A percentile compares a stretch with the other conserved stretches of the same genome.
These are phyloP conservation scores for Porites rus DNA, from an alignment of 92 coral and sea anemone species.

Conservation along the genomic window DNA sequence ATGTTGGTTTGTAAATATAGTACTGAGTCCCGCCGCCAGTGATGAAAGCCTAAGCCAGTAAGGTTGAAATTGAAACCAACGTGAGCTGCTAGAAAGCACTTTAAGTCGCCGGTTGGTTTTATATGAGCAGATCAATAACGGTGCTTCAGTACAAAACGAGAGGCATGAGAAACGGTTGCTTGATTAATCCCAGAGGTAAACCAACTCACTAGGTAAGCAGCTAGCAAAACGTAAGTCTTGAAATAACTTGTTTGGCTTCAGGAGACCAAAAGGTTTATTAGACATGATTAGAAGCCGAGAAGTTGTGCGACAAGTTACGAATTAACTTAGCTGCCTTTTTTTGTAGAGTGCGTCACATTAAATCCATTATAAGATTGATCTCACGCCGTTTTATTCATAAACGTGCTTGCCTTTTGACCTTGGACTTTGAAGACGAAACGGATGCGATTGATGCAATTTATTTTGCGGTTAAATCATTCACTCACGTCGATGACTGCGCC, in stretches of 20 bases:
- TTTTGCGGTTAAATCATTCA: neutral
- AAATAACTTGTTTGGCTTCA: neutral
- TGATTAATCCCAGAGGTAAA: neutral
- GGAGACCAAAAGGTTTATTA: neutral
- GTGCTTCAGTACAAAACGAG: neutral
- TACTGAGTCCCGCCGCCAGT: neutral
- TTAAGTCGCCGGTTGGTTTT: slow-evolving; percentile 14
- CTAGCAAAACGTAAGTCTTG: no score
- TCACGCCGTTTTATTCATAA: neutral
- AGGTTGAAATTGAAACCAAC: neutral
- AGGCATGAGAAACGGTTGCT: neutral
- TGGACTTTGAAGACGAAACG: neutral
- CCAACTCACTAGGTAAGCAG: neutral
- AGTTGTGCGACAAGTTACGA: no score
- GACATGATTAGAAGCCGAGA: neutral
- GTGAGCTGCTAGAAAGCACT: neutral
- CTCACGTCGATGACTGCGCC: neutral
- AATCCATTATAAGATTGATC: neutral
- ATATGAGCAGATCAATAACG: no score
- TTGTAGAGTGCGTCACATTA: no score
- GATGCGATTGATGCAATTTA: neutral
- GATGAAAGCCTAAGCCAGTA: neutral
- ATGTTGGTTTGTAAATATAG: slow-evolving; percentile 9
- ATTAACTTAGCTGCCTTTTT: no score
- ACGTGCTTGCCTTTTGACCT: slow-evolving; percentile 30